Percentiles rank a stretch among this genome's conserved stretches.
Conservation (phyloP, 64 coral and sea anemone species). For the Catalaphyllia jardinei region DNA sequence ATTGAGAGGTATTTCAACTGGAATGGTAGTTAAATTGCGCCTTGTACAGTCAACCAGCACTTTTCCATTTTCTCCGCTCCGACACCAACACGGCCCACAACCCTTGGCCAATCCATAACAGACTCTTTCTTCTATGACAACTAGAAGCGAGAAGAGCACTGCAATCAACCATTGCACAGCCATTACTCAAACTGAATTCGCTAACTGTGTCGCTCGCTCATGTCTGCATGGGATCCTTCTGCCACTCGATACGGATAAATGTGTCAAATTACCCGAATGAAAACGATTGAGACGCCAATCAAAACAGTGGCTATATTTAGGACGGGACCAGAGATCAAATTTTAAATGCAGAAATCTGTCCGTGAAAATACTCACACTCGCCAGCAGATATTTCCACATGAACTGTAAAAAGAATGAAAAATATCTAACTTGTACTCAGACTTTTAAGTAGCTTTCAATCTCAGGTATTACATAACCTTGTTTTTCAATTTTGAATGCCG, state of each 20-base stretch:
- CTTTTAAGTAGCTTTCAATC: neutral
- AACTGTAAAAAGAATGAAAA: neutral
- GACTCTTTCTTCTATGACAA: neutral
- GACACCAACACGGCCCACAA: neutral
- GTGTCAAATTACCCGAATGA: constrained; percentile 28
- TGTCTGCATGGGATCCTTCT: neutral
- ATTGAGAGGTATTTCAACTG: constrained; percentile 25
- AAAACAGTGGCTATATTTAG: constrained; percentile 39
- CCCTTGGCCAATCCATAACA: neutral
- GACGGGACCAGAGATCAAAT: neutral
- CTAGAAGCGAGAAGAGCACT: neutral
- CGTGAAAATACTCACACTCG: neutral
- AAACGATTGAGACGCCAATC: constrained; percentile 33
- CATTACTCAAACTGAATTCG: constrained; percentile 19
- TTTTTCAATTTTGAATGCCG: neutral
- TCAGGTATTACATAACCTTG: neutral
- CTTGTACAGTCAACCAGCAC: neutral
- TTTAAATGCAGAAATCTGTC: constrained; percentile 3
- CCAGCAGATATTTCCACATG: neutral
- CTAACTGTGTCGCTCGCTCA: constrained; percentile 10
- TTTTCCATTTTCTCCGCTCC: neutral
- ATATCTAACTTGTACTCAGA: neutral
- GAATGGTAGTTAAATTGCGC: neutral
- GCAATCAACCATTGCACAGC: constrained; percentile 22
- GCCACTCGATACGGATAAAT: constrained; percentile 24